A percentile compares a stretch with the other conserved stretches of the same genome.
Conservation (phyloP, 2,113 vertebrate species). For the Anoura caudifer region DNA sequence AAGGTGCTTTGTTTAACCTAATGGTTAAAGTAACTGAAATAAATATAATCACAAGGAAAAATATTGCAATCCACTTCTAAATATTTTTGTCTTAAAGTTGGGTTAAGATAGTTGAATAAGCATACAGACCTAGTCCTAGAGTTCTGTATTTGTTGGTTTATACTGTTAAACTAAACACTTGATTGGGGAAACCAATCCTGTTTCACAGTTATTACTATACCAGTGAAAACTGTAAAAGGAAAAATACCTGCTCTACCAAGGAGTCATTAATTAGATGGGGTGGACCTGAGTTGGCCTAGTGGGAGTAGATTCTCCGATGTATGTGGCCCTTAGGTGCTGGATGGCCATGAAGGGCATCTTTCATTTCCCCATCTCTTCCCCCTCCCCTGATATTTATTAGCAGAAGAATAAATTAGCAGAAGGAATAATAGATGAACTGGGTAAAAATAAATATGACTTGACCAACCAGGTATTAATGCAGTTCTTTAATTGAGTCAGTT, state of each 20-base stretch:
- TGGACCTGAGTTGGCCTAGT: neutral
- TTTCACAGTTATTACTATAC: neutral
- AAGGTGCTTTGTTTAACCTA: neutral
- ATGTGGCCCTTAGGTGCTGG: neutral
- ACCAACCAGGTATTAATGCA: neutral
- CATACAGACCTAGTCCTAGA: neutral
- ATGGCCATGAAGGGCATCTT: neutral
- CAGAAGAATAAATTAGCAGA: neutral
- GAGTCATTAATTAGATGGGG: neutral
- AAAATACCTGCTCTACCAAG: neutral
- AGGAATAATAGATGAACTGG: neutral
- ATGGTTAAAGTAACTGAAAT: neutral
- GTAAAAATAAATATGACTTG: neutral
- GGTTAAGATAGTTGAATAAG: neutral
- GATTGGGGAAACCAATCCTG: neutral
- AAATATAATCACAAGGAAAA: neutral
- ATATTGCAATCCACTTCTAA: neutral
- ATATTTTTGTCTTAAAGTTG: neutral
- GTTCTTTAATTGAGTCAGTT: neutral
- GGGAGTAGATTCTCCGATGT: neutral
- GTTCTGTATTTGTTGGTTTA: neutral
- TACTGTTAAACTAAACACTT: neutral
- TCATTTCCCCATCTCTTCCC: neutral
- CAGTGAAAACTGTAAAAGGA: neutral
- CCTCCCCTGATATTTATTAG: neutral